Base-by-base conservation (phyloP, 2,888 invertebrate species). In the Drosophila bunnanda region DNA sequence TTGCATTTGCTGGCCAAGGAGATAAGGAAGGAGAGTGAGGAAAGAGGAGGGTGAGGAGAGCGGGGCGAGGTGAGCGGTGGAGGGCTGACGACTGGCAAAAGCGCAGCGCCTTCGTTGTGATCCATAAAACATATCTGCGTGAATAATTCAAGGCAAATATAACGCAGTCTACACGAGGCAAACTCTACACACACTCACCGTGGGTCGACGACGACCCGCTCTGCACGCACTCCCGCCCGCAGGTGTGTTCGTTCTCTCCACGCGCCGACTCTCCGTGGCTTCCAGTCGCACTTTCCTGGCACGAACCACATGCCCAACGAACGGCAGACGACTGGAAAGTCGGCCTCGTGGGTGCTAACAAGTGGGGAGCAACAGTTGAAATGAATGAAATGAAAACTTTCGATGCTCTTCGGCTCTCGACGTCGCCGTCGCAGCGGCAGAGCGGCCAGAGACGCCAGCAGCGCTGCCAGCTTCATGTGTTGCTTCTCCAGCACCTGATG, bases 291-390 rank as follows among this genome's bases (percentile, higher is more conserved):
- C 17, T 60, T 56, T 41, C 59, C 59, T 32, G 46, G 25, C 28
- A 20, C 32, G n/a, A 46, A 44, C 4, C 41, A 30, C 20, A 20
- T 28, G 15, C 20, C 8, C 5, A 15, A 17, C 54, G 36, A 53
- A 54, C 43, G 30, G 17, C 1, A 10, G 17, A 25, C 64, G 53
- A 46, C 46, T 34, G 28, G 43, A 46, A 52, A 76, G 69, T 76
- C 78, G 36, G 30, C 41, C 20, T 53, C 87, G 70, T 78, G 80
- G 81, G 89, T 84, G 89, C 85, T 87, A 90, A 90, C 90, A 90
- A 90, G 90, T 90, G 89, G 84, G 80, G 64, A 90, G 90, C 90
- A 90, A 90, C 90, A 90, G 90, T 89, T 90, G 90, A 87, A 84
- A 88, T 84, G 79, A 89, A 82, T 88, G 81, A 83, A 83, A 75